Conservation (phyloP, 2,888 invertebrate species). For the Melanostoma mellinum region DNA sequence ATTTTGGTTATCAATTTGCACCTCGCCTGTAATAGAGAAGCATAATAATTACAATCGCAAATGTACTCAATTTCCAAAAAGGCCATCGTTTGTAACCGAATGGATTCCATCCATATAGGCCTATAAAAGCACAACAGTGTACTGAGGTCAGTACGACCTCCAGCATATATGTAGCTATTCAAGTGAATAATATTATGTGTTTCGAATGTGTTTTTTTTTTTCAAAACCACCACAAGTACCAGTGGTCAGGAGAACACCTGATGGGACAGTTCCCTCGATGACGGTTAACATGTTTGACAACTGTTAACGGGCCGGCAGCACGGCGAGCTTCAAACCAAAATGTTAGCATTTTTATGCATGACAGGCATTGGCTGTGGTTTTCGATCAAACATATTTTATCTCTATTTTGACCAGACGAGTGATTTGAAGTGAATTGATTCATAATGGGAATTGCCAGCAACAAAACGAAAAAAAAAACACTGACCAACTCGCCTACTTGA, state of each 20-base stretch:
- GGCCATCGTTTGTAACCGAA: conserved; percentile 54
- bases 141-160: conserved; percentile 62
- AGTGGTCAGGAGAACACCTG: conserved; percentile 52
- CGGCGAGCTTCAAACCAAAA: conserved; percentile 25
- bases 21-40: conserved; percentile 26
- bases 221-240: conserved; percentile 30
- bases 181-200: conserved; percentile 30
- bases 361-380: conserved; percentile 25
- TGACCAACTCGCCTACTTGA: neutral
- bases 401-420: conserved; percentile 1
- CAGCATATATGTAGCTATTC: conserved; percentile 31
- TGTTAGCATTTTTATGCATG: conserved; percentile 56
- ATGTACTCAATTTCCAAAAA: conserved; percentile 48
- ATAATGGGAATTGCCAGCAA: no score
- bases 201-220: conserved; percentile 20
- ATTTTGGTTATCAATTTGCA: conserved; percentile 64
- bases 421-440: conserved; percentile 1
- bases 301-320: conserved; percentile 45
- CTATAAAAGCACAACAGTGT: neutral
- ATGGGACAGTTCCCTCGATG: conserved; percentile 30
- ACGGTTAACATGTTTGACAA: conserved; percentile 57
- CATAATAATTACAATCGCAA: conserved; percentile 48
- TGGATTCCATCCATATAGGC: conserved; percentile 26
- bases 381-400: conserved; percentile 4
- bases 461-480: no score